These are phyloP conservation scores for Proteles cristata DNA, from an alignment of 2,113 vertebrate genomes.

Conservation along the genomic window DNA sequence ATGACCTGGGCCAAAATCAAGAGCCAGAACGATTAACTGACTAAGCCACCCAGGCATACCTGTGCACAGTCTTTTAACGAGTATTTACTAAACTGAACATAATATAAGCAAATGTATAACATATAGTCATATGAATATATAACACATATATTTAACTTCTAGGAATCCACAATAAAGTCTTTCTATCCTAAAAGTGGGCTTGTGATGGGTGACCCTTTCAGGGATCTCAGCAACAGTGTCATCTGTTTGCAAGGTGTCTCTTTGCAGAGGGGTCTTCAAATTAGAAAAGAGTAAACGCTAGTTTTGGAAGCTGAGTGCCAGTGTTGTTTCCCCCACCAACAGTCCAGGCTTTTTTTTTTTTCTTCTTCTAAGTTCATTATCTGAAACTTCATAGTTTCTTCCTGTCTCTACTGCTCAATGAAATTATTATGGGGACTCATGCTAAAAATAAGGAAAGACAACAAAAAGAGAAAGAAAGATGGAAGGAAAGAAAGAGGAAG, in stretches of 20 bases:
- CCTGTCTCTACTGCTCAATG: not conserved
- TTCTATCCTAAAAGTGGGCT: not conserved
- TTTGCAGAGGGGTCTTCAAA: not conserved
- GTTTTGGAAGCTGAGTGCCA: not conserved
- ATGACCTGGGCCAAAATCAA: no score
- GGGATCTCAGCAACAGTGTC: not conserved
- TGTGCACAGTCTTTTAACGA: not conserved
- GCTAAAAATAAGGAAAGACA: not conserved
- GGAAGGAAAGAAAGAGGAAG: no score
- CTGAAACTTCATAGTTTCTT: not conserved
- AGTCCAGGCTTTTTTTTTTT: not conserved
- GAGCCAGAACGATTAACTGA: no score
- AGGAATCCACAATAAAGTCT: not conserved
- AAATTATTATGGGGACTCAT: not conserved
- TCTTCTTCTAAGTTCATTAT: not conserved
- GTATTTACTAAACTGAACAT: not conserved
- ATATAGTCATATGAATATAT: no score
- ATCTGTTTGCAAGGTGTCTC: not conserved
- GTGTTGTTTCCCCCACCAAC: not conserved
- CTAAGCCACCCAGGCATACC: no score
- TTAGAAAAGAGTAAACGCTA: not conserved
- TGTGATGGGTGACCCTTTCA: not conserved
- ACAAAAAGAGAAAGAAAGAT: no score
- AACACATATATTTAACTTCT: not conserved
- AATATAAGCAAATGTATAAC: not conserved